Conservation (phyloP, 2,888 invertebrate genomes). For the Halictus quadricinctus region DNA sequence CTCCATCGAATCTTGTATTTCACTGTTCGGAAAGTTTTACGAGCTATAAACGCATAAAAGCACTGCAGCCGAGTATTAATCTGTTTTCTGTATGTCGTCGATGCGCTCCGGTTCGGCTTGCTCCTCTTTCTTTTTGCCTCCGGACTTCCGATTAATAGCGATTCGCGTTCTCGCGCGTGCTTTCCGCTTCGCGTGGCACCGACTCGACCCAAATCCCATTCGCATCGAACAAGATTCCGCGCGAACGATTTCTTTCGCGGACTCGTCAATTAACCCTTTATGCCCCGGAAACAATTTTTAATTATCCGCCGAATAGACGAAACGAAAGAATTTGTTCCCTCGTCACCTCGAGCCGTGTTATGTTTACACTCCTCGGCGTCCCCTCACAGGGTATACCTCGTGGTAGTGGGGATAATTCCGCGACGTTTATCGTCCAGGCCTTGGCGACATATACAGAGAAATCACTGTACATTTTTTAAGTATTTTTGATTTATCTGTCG, state of each 20-base stretch:
- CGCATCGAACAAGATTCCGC: neutral
- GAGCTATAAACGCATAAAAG: conserved; percentile 2
- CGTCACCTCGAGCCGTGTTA: too few species aligned
- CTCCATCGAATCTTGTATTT: neutral
- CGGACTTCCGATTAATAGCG: neutral
- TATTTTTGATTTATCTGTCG: neutral
- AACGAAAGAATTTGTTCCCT: too few species aligned
- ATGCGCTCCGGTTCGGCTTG: neutral
- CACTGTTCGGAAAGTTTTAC: neutral
- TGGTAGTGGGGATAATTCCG: too few species aligned
- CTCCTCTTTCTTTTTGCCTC: neutral
- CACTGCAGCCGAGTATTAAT: neutral
- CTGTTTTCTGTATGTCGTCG: neutral
- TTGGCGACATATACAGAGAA: too few species aligned
- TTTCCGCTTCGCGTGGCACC: neutral
- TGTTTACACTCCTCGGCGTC: too few species aligned
- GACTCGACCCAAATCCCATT: conserved; percentile 1
- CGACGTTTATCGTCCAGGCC: too few species aligned
- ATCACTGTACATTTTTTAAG: neutral
- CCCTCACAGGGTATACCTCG: too few species aligned
- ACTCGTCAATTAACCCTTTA: neutral
- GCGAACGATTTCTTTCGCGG: neutral
- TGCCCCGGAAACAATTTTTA: neutral
- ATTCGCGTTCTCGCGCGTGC: neutral
- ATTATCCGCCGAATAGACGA: neutral